A percentile compares a stretch with the other conserved stretches of the same genome.
Conservation (phyloP, 53 echinoderm and acorn worm species). For the Paracentrotus lividus region DNA sequence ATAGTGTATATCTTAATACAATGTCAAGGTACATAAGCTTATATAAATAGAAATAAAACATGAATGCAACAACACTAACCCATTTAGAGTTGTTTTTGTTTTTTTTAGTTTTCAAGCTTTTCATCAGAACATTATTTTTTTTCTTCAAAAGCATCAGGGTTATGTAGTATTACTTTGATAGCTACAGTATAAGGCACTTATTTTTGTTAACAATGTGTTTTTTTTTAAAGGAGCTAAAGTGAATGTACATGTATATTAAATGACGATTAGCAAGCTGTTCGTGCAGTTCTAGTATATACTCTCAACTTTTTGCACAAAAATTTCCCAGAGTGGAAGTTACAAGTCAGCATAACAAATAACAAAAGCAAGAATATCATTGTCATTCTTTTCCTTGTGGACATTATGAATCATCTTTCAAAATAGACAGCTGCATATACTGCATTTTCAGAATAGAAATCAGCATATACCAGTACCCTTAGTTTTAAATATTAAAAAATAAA, state of each 20-base stretch:
- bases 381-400: neutral
- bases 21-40: constrained; percentile 40
- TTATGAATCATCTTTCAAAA: neutral
- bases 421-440: neutral
- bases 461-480: neutral
- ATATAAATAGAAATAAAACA: constrained; percentile 26
- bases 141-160: neutral
- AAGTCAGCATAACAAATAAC: neutral
- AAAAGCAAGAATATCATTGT: neutral
- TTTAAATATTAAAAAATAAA: too few relatives aligned
- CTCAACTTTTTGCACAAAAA: neutral
- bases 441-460: neutral
- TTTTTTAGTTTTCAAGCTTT: neutral
- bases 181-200: neutral
- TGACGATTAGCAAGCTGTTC: too few relatives aligned
- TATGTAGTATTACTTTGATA: neutral
- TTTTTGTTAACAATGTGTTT: neutral
- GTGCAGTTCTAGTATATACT: too few relatives aligned
- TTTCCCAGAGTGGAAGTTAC: neutral
- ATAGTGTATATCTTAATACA: constrained; percentile 21
- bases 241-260: neutral
- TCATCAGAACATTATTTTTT: neutral
- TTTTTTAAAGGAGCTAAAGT: neutral
- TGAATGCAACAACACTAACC: constrained; percentile 22
- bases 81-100: neutral